These are phyloP conservation scores for Leptopilina drosophilae DNA, from an alignment of 2,888 invertebrate species.

Conservation along the genomic window DNA sequence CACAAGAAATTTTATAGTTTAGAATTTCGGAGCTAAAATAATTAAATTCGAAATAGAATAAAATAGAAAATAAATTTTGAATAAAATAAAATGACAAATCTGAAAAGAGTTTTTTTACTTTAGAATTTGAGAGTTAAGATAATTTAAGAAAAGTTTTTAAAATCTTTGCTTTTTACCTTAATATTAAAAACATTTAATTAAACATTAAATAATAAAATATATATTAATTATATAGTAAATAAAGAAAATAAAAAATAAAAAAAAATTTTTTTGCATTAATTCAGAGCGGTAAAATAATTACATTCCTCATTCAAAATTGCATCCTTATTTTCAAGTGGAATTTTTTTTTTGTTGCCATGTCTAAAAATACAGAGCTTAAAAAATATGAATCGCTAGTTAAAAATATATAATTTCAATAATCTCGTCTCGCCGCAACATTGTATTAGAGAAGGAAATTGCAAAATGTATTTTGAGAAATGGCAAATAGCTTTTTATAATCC, in stretches of 20 bases:
- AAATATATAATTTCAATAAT: constrained; percentile 1
- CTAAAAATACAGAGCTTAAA: not conserved
- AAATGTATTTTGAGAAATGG: constrained; percentile 45
- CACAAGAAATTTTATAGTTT: too few species aligned
- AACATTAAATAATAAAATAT: too few species aligned
- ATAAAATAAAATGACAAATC: too few species aligned
- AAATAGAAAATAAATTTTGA: too few species aligned
- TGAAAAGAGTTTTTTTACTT: too few species aligned
- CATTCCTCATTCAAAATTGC: not conserved
- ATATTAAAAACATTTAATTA: too few species aligned
- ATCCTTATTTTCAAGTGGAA: not conserved
- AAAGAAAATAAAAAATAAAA: not conserved
- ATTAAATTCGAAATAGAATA: too few species aligned
- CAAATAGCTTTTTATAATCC: constrained; percentile 61
- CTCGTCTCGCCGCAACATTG: not conserved
- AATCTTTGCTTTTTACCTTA: too few species aligned
- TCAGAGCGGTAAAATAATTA: not conserved
- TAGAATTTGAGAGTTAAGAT: too few species aligned
- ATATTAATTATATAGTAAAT: not conserved
- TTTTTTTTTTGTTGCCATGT: not conserved
- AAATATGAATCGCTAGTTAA: not conserved
- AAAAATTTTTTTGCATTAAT: not conserved
- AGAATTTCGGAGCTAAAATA: too few species aligned
- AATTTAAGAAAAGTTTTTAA: too few species aligned
- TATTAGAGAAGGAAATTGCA: constrained; percentile 59